Evolutionary conservation across 1,140 invertebrate genomes (phyloP), one percentile per base, ranked within the genome.

Genomic region (Dreissena polymorpha): DNA sequence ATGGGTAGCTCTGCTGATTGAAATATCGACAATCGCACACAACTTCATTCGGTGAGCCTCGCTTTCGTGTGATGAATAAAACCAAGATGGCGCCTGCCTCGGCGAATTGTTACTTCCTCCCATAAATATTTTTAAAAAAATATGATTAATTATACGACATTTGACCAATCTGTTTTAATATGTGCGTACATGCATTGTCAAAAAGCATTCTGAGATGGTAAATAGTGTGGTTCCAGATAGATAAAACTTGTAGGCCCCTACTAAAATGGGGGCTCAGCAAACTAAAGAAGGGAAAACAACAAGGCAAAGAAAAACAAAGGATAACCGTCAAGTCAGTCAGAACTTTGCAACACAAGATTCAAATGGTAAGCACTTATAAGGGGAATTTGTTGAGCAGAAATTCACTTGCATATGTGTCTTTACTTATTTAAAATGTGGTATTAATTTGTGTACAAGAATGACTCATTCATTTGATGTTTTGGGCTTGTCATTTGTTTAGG

Each of bases 1-100:
- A 39, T 39, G 39, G 39, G 39, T 39, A 39, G 39, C 39, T 39
- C 8, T 39, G 39, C 39, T 39, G 39, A 39, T 39, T 39, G 39
- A 39, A 39, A 39, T 39, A 39, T 39, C 57, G 57, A 60, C 57
- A 60, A 60, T 23, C 16, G 57, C 57, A 18, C 57, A 60, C 21
- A 60, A 60, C 3, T 55, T 80, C 53, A 80, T 70, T 80, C 14
- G 51, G 78, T 80, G 65, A 83, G 81, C 70, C 85, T 86, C 85
- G 81, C 76, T 86, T 80, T 86, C 10, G 69, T 65, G 23, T 10
- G 25, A 13, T 29, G 64, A 70, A 57, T 29, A 29, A 76, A 83
- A 77, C 75, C 87, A 88, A 88, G 75, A 88, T 88, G 87, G 87
- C 87, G 85, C 83, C 87, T 67, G 84, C 85, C 85, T 83, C 51